Conservation (phyloP, 2,888 invertebrate species). For the Aspidiotus destructor region DNA sequence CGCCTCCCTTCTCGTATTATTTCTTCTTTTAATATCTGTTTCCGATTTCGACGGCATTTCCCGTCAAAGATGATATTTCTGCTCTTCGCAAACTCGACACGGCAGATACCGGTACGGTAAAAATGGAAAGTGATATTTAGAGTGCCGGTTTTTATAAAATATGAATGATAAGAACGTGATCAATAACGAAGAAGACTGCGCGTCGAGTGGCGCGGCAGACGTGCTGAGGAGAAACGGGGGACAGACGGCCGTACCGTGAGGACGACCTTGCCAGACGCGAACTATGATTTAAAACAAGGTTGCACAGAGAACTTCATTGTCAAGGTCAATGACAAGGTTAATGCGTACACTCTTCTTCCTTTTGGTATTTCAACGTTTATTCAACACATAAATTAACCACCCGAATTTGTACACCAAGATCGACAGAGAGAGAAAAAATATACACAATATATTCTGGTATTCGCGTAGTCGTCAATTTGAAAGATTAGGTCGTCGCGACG, state of each 20-base stretch:
- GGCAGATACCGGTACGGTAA: not conserved
- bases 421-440: not conserved
- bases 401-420: not conserved
- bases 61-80: too few relatives aligned
- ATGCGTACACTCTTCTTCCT: constrained; percentile 31
- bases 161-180: constrained; percentile 29
- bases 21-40: too few relatives aligned
- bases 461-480: not conserved
- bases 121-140: constrained; percentile 20
- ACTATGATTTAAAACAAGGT: constrained; percentile 32
- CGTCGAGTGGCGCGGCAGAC: constrained; percentile 10
- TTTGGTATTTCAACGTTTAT: constrained; percentile 23
- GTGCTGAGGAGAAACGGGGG: not conserved
- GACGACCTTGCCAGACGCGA: constrained; percentile 33
- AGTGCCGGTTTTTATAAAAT: constrained; percentile 7
- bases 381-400: constrained; percentile 1
- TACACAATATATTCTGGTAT: not conserved
- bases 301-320: constrained; percentile 30
- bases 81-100: not conserved
- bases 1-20: too few relatives aligned
- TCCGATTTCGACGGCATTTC: too few relatives aligned
- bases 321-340: constrained; percentile 32
- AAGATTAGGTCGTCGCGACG: too few relatives aligned
- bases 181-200: constrained; percentile 29
- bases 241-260: constrained; percentile 26